These are phyloP conservation scores for Mesoligia furuncula DNA, from an alignment of 2,888 invertebrate genomes.

Conservation along the genomic window DNA sequence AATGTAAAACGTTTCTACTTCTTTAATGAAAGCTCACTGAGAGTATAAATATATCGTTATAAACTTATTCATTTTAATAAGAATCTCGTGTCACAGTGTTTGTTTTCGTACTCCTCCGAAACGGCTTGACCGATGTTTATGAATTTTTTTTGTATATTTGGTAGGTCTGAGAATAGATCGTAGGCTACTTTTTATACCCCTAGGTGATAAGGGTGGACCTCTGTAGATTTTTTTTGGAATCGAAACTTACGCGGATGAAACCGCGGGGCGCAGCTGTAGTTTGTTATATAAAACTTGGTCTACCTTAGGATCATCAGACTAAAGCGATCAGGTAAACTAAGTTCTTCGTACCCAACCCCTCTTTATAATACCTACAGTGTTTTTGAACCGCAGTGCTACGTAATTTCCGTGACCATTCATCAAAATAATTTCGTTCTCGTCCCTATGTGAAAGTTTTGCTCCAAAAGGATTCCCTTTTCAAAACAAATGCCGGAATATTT, in stretches of 20 bases:
- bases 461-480: constrained; percentile 37
- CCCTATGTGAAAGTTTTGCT: constrained; percentile 35
- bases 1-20: background rate
- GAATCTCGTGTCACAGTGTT: no score
- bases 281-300: background rate
- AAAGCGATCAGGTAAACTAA: background rate
- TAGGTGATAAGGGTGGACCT: no score
- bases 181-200: no score
- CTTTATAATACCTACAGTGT: background rate
- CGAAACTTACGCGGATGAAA: no score
- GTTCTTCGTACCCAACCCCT: background rate
- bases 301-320: background rate
- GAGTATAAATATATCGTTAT: background rate
- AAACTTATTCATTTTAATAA: no score
- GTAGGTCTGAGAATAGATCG: no score
- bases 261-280: no score
- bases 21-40: background rate
- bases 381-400: constrained; percentile 4
- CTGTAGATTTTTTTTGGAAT: no score
- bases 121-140: no score
- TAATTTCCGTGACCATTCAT: constrained; percentile 30
- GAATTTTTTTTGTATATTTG: no score
- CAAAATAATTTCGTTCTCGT: constrained; percentile 24
- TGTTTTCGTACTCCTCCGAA: no score
- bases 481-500: constrained; percentile 45